Evolutionary conservation across 2,888 invertebrate species (phyloP).

Genomic region (Gryllus longicercus): DNA sequence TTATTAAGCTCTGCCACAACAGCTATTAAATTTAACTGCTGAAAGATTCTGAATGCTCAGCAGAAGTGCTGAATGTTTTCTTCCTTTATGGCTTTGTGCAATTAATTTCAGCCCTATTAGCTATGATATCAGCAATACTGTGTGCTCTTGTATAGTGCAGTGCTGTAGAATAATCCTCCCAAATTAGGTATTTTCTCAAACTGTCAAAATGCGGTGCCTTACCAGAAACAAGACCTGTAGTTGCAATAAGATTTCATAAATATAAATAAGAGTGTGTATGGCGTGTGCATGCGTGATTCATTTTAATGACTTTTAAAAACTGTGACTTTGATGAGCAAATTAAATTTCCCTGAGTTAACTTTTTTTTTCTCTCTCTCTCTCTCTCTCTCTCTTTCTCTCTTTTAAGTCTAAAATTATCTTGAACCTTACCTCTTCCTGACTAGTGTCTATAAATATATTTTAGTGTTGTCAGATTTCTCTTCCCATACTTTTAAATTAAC

Average conservation of each 20-base stretch:
- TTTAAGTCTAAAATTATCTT: too few relatives aligned
- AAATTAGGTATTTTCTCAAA: conserved; percentile 8
- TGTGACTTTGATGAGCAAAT: neutral
- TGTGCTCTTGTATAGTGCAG: conserved; percentile 4
- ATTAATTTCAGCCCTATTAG: neutral
- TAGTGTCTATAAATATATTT: too few relatives aligned
- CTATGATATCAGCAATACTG: conserved; percentile 3
- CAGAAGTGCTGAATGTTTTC: neutral
- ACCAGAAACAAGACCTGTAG: conserved; percentile 9
- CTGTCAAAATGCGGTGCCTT: conserved; percentile 9
- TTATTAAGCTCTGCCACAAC: neutral
- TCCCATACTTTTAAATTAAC: too few relatives aligned
- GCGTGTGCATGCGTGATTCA: neutral
- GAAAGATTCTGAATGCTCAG: neutral
- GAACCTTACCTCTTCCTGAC: too few relatives aligned
- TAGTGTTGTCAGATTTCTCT: too few relatives aligned
- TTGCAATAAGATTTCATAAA: neutral
- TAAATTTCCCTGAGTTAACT: neutral
- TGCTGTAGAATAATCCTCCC: neutral
- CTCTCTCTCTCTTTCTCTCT: too few relatives aligned
- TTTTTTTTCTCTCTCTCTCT: neutral
- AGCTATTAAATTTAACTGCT: neutral
- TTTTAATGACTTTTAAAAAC: neutral
- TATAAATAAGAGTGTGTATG: neutral
- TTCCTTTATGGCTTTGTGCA: neutral